Conservation (phyloP, 2,113 vertebrate species). For the Cheilinus undulatus region DNA sequence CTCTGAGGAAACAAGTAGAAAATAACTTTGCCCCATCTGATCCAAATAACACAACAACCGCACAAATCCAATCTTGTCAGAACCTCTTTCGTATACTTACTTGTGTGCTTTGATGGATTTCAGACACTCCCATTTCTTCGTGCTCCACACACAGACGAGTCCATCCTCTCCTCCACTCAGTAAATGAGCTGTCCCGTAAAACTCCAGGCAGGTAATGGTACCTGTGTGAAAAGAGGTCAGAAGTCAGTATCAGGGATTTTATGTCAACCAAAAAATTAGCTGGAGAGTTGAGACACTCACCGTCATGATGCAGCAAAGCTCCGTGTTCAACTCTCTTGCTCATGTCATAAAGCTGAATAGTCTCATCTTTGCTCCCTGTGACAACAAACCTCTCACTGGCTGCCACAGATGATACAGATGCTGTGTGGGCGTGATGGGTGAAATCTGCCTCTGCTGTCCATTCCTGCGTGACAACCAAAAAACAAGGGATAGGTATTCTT, state of each 20-base stretch:
- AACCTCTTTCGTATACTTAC: conserved; percentile 76
- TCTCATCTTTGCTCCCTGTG: conserved; percentile 97
- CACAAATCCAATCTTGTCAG: neutral
- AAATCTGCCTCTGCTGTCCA: conserved; percentile 89
- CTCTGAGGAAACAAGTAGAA: conserved; percentile 79
- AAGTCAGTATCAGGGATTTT: neutral
- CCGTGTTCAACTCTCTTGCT: conserved; percentile 92
- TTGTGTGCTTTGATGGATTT: conserved; percentile 95
- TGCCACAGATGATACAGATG: conserved; percentile 88
- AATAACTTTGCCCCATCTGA: neutral
- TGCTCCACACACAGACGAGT: conserved; percentile 94
- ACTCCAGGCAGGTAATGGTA: conserved; percentile 93
- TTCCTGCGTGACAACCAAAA: conserved; percentile 72
- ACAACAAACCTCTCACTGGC: conserved; percentile 90
- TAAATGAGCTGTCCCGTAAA: conserved; percentile 89
- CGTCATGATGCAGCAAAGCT: conserved; percentile 90
- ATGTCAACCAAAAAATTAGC: neutral
- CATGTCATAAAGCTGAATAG: conserved; percentile 96
- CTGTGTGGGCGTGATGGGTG: conserved; percentile 93
- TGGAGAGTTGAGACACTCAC: conserved; percentile 81
- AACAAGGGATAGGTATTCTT: neutral
- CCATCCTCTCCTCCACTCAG: conserved; percentile 96
- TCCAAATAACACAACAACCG: neutral
- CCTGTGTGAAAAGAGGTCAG: conserved; percentile 76
- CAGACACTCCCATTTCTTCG: conserved; percentile 95